phyloP scores from a whole-genome alignment of 2,888 invertebrate genomes.

The Lycocerus yunnanus region DNA sequence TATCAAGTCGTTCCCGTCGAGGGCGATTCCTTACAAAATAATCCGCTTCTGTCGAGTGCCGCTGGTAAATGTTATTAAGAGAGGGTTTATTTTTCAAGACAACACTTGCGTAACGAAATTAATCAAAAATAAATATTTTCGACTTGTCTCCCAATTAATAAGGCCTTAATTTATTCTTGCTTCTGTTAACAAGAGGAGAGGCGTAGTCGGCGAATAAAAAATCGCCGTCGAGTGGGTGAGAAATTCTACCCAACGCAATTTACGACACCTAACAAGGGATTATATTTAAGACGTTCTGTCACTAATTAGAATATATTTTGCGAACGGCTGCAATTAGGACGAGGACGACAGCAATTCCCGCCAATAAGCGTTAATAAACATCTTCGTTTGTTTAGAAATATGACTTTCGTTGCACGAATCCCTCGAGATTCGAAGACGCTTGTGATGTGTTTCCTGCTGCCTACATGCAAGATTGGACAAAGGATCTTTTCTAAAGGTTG shows the following conservation, averaged over 20 bases:
- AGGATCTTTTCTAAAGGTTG: slow-evolving; percentile 31
- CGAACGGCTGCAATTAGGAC: slow-evolving; percentile 37
- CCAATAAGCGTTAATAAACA: slow-evolving; percentile 37
- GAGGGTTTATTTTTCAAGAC: not conserved
- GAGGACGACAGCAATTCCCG: slow-evolving; percentile 37
- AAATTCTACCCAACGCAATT: slow-evolving; percentile 25
- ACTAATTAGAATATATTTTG: slow-evolving; percentile 42
- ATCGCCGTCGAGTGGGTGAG: slow-evolving; percentile 22
- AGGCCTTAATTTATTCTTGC: not conserved
- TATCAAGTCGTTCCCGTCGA: slow-evolving; percentile 27
- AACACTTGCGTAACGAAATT: not conserved
- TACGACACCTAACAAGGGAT: slow-evolving; percentile 41
- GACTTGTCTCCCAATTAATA: slow-evolving; percentile 39
- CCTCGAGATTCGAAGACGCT: slow-evolving; percentile 26
- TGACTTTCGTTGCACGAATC: slow-evolving; percentile 25
- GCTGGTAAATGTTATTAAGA: slow-evolving; percentile 16
- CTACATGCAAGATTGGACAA: slow-evolving; percentile 31
- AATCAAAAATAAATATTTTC: slow-evolving; percentile 30
- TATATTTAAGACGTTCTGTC: slow-evolving; percentile 40
- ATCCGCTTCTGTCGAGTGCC: slow-evolving; percentile 10
- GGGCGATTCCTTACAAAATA: slow-evolving; percentile 12
- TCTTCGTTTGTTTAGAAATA: slow-evolving; percentile 36
- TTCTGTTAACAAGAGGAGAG: not conserved
- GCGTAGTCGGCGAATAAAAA: slow-evolving; percentile 22
- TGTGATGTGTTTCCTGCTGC: slow-evolving; percentile 29